These are phyloP conservation scores for Illadopsis cleaveri DNA, from an alignment of 2,113 vertebrate genomes.

Conservation along the genomic window DNA sequence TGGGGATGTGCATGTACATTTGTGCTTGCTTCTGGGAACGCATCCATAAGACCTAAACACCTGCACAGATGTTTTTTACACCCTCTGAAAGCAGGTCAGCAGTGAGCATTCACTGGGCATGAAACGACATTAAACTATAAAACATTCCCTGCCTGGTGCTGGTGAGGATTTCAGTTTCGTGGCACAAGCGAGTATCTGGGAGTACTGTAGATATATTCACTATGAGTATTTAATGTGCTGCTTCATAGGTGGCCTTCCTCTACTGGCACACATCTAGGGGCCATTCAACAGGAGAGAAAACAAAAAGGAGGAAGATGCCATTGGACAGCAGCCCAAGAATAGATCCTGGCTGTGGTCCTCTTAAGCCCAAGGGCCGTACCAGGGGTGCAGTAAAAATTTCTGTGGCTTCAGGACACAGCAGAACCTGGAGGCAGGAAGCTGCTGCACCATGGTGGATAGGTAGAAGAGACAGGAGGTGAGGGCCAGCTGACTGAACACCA, in stretches of 20 bases:
- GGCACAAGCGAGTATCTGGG: background rate
- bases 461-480: background rate
- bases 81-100: slow-evolving; percentile 2
- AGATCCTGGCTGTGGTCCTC: background rate
- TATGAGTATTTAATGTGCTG: background rate
- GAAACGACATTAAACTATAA: slow-evolving; percentile 26
- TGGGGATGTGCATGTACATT: too few relatives aligned
- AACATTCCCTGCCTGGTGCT: background rate
- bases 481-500: background rate
- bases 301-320: background rate
- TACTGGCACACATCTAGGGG: background rate
- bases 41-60: background rate
- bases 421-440: background rate
- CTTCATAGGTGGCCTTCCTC: background rate
- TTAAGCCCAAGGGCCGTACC: background rate
- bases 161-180: background rate
- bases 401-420: background rate
- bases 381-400: background rate
- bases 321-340: background rate
- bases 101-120: slow-evolving; percentile 24
- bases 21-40: background rate
- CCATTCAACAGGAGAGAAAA: background rate
- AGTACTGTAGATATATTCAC: background rate
- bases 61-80: background rate
- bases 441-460: background rate